Conservation (phyloP, 2,797 vertebrate species). For the Alosa sapidissima region DNA sequence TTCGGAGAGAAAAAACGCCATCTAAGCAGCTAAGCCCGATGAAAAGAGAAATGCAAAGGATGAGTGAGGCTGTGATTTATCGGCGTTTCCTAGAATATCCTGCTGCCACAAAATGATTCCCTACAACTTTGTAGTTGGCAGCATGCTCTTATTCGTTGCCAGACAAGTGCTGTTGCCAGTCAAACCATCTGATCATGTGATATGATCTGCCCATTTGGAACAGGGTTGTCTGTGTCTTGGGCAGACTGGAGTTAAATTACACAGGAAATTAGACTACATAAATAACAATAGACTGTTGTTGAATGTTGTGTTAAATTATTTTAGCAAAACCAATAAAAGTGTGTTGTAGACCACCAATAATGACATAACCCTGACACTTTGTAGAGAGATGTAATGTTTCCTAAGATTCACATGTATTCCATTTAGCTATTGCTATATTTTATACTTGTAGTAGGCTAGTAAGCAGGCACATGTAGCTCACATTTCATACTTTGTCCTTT, state of each 20-base stretch:
- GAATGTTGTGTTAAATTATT: neutral
- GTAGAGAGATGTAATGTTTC: neutral
- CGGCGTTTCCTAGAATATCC: constrained; percentile 56
- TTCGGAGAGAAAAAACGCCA: neutral
- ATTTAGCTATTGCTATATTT: too few relatives aligned
- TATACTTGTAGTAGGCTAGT: neutral
- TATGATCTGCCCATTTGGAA: constrained; percentile 31
- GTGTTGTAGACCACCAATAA: neutral
- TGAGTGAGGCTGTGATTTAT: constrained; percentile 53
- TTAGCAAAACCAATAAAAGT: neutral
- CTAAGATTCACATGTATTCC: neutral
- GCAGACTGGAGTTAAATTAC: constrained; percentile 41
- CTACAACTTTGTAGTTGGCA: constrained; percentile 51
- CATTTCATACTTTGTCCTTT: too few relatives aligned
- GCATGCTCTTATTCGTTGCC: constrained; percentile 57
- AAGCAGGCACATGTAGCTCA: too few relatives aligned
- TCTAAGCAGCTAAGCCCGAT: constrained; percentile 42
- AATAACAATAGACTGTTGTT: neutral
- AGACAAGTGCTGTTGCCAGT: constrained; percentile 78
- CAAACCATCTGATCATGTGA: constrained; percentile 55
- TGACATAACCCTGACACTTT: neutral
- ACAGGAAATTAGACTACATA: neutral
- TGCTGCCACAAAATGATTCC: constrained; percentile 54
- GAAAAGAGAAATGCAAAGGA: constrained; percentile 55
- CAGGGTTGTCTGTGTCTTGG: constrained; percentile 21